Evolutionary conservation across 35 echinoderm and acorn worm species (phyloP).

Genomic region (Amphiura filiformis): DNA sequence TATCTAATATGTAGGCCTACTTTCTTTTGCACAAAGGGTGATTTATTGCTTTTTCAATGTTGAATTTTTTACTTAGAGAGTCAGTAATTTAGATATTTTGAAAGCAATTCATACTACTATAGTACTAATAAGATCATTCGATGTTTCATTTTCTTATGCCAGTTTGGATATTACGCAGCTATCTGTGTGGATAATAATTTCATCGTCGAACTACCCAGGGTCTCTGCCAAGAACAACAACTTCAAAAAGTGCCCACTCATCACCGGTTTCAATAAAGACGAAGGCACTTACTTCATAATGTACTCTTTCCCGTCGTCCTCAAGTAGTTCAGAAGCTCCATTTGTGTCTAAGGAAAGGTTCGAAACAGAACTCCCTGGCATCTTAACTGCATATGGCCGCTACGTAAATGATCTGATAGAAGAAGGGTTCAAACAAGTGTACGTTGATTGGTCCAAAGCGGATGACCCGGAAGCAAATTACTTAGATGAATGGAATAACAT

Average conservation of each 20-base stretch:
- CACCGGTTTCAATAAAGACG: background rate
- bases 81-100: no score
- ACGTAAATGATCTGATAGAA: background rate
- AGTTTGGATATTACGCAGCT: background rate
- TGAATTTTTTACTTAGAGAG: no score
- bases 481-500: conserved; percentile 29
- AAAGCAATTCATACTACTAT: no score
- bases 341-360: background rate
- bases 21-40: no score
- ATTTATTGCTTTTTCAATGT: no score
- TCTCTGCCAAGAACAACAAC: background rate
- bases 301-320: background rate
- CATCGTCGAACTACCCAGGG: background rate
- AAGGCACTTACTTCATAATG: background rate
- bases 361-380: background rate
- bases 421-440: conserved; percentile 23
- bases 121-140: no score
- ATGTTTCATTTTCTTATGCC: background rate
- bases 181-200: background rate
- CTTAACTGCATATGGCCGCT: background rate
- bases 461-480: conserved; percentile 49
- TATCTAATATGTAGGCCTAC: no score
- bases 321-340: background rate
- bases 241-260: background rate
- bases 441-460: conserved; percentile 62